Evolutionary conservation across 1,140 invertebrate genomes (phyloP), one percentile per base, ranked within the genome.

Genomic region (Melitaea cinxia): DNA sequence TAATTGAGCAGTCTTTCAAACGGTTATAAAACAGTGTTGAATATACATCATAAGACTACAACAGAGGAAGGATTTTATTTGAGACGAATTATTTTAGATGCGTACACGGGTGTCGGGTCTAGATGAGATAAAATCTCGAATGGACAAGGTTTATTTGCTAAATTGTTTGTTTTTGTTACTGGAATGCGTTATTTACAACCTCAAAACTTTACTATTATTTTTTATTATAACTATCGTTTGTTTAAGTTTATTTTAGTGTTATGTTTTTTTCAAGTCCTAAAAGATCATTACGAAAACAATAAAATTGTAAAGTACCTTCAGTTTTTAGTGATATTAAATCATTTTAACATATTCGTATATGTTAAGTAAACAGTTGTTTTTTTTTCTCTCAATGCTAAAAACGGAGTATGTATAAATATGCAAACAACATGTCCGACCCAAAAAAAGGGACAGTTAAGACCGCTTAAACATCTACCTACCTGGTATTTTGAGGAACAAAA

Each of bases 121-220:
- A 6, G 37, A 35, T 28, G 35, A 23, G 42, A 57, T 57, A 57
- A 57, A 28, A 42, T 42, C 54, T 57, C 37, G 35, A 39, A 56
- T 4, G 17, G 37, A 26, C 19, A 10, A 33, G 54, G 37, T 57
- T 57, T 57, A 23, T 55, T 39, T 42, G 15, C 14, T 17, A 17
- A 33, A 33, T 33, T 33, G 30, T 33, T 9, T 47, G 15, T 42
- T 47, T 47, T 17, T 42, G 19, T 47, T 47, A 21, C 19, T 5
- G 37, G 6, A 15, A 17, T 17, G 6, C 14, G 6, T 42, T 4
- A 7, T 42, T 42, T 39, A 4, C 7, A 33, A 33, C 30, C 12
- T 33, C 7, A 33, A 33, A 33, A 33, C 3, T 4, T 3, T 28
- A n/a, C n/a, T n/a, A n/a, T 26, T 26, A 4, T 26, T 26, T 26